These are phyloP conservation scores for Microcebus griseorufus DNA, from an alignment of 2,113 vertebrate species.

Conservation along the genomic window DNA sequence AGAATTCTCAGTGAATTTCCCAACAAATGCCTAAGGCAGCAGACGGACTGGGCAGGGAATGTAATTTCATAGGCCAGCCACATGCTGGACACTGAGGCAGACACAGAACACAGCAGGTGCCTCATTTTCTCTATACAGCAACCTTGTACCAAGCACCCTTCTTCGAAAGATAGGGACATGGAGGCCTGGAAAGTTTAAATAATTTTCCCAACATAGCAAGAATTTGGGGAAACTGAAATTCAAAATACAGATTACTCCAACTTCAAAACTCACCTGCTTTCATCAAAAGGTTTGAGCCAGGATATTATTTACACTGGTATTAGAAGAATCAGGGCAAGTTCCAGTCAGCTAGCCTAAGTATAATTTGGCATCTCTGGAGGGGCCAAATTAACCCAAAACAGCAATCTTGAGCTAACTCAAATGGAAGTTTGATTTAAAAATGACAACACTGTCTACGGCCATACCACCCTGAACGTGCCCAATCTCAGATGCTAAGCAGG, in stretches of 20 bases:
- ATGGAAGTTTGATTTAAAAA: not conserved
- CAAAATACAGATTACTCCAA: not conserved
- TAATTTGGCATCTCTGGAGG: not conserved
- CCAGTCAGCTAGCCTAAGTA: not conserved
- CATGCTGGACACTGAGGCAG: too few species aligned
- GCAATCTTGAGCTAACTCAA: not conserved
- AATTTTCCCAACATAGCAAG: not conserved
- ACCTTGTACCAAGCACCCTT: not conserved
- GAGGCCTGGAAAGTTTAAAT: not conserved
- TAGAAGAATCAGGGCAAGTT: not conserved
- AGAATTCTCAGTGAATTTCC: not conserved
- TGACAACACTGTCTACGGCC: not conserved
- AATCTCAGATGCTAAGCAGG: too few species aligned
- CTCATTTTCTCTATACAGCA: not conserved
- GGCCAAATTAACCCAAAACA: not conserved
- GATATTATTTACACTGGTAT: not conserved
- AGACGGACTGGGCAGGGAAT: too few species aligned
- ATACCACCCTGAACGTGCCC: too few species aligned
- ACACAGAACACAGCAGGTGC: accelerated
- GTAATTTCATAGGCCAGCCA: not conserved
- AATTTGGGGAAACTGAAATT: not conserved
- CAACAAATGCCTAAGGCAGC: not conserved
- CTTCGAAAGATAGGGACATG: not conserved
- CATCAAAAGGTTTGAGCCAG: not conserved
- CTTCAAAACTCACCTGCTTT: not conserved